A percentile compares a stretch with the other conserved stretches of the same genome.
phyloP scores from a whole-genome alignment of 1,140 invertebrate species.

The Drosophila yakuba region DNA sequence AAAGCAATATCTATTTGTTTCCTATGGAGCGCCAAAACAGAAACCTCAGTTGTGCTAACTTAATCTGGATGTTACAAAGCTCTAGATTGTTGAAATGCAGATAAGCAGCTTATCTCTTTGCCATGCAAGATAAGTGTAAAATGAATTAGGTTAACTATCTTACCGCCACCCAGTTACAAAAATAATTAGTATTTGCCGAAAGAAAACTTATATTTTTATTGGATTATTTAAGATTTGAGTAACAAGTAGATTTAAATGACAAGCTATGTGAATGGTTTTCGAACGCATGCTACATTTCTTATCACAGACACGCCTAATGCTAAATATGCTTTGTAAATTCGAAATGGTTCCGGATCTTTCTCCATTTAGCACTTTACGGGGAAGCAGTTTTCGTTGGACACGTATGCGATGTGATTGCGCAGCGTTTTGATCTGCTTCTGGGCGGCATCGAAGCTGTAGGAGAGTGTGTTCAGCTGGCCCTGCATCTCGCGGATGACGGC shows the following conservation, averaged over 20 bases:
- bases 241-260: conserved; percentile 9
- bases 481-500: conserved; percentile 85
- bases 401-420: conserved; percentile 79
- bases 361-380: conserved; percentile 73
- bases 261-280: not conserved
- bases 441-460: conserved; percentile 82
- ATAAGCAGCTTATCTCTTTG: conserved; percentile 2
- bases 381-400: conserved; percentile 83
- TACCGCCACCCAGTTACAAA: no score
- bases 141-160: no score
- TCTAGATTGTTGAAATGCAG: not conserved
- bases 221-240: conserved; percentile 1
- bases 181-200: no score
- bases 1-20: conserved; percentile 75
- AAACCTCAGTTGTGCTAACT: not conserved
- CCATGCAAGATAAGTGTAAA: not conserved
- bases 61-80: not conserved
- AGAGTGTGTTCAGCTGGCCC: conserved; percentile 74
- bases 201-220: conserved; percentile 1
- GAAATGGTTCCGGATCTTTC: not conserved
- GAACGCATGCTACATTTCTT: not conserved
- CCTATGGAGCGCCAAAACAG: conserved; percentile 65
- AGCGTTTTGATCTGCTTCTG: conserved; percentile 84
- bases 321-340: not conserved
- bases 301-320: not conserved